These are phyloP conservation scores for Clarias fuscus DNA, from an alignment of 2,797 vertebrate genomes.

Conservation along the genomic window DNA sequence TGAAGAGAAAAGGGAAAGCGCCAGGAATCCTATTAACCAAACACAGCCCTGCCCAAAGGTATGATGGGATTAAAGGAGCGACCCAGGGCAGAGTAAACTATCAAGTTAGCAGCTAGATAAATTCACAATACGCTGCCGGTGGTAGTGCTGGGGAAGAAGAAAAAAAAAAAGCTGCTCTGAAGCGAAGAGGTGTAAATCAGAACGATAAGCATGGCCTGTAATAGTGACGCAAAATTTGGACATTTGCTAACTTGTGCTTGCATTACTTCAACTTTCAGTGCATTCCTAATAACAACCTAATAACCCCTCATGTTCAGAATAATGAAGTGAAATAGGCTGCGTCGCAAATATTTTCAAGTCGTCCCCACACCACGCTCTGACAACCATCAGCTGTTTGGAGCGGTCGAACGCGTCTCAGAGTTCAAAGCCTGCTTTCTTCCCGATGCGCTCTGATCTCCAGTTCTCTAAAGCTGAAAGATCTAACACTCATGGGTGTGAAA, in stretches of 20 bases:
- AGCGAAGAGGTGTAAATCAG: not conserved
- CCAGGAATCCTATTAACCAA: slow-evolving; percentile 59
- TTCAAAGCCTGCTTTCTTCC: slow-evolving; percentile 66
- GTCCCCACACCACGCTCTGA: not conserved
- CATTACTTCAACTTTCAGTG: not conserved
- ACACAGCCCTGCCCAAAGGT: slow-evolving; percentile 41
- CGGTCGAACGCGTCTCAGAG: slow-evolving; percentile 69
- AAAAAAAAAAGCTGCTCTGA: not conserved
- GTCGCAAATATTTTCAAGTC: slow-evolving; percentile 13
- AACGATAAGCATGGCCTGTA: not conserved
- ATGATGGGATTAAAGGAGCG: slow-evolving; percentile 38
- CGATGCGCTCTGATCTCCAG: slow-evolving; percentile 69
- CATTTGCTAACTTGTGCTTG: not conserved
- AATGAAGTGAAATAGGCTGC: slow-evolving; percentile 32
- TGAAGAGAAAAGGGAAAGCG: not conserved
- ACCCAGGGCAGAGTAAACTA: not conserved
- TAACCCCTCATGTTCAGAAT: not conserved
- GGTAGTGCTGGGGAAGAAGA: too few species aligned
- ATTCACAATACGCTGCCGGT: not conserved
- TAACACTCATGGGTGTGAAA: slow-evolving; percentile 57
- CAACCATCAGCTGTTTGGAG: slow-evolving; percentile 48
- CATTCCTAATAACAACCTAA: not conserved
- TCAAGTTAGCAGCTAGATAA: slow-evolving; percentile 6
- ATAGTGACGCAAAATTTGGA: not conserved
- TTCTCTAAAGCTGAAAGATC: slow-evolving; percentile 61